phyloP scores from a whole-genome alignment of 2,113 vertebrate genomes.

The Nannospalax galili region DNA sequence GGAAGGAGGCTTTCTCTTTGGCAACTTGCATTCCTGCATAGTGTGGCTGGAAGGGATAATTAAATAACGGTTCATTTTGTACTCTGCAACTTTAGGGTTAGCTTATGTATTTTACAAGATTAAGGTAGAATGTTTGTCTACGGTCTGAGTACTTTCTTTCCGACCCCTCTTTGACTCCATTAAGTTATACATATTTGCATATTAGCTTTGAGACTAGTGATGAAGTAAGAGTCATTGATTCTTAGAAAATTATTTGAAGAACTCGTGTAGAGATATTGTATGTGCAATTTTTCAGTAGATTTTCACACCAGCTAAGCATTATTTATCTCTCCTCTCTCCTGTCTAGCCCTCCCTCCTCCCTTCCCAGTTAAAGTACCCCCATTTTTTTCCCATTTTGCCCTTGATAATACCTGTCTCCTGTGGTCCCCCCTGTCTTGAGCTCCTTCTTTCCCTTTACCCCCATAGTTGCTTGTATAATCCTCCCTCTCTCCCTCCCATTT shows the following conservation, averaged over 20 bases:
- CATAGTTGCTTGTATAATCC: no score
- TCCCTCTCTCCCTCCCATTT: no score
- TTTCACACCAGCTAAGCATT: no score
- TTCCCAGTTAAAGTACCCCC: no score
- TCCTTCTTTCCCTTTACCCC: no score
- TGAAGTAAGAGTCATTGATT: background rate
- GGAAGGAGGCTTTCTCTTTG: background rate
- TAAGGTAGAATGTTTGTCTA: background rate
- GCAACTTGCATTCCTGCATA: slow-evolving; percentile 8
- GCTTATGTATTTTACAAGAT: background rate
- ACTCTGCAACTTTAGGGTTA: background rate
- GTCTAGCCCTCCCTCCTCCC: no score
- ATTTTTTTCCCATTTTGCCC: no score
- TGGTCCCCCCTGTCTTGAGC: no score
- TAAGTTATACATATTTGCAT: background rate
- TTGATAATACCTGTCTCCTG: no score
- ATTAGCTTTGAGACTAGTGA: slow-evolving; percentile 11
- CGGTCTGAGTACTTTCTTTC: slow-evolving; percentile 16
- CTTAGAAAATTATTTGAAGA: slow-evolving; percentile 54
- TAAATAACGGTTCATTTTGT: background rate
- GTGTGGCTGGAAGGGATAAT: background rate
- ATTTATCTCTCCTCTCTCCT: no score
- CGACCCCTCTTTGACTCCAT: background rate
- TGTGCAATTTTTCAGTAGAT: no score
- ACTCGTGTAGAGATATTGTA: background rate